Percentiles rank a stretch among this genome's conserved stretches.
phyloP scores from a whole-genome alignment of 2,113 vertebrate species.

The Ptilorrhoa leucosticta region DNA sequence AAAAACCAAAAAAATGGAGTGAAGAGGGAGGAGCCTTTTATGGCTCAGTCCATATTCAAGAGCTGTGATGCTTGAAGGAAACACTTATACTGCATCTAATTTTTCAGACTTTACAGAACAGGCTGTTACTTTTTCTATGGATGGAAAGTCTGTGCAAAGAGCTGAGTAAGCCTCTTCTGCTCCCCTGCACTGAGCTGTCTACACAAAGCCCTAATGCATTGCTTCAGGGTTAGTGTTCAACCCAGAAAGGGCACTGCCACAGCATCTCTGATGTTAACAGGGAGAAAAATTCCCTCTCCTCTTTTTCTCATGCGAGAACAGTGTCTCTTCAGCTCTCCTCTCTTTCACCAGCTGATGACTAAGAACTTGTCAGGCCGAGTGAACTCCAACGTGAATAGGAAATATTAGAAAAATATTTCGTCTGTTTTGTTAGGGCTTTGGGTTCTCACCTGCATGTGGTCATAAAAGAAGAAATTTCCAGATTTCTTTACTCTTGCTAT shows the following conservation, averaged over 20 bases:
- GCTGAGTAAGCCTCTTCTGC: background rate
- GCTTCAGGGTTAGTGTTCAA: background rate
- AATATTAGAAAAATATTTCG: background rate
- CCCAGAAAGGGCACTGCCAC: background rate
- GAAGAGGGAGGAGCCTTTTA: background rate
- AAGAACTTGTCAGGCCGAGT: background rate
- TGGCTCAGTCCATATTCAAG: background rate
- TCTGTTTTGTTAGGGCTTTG: background rate
- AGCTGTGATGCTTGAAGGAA: background rate
- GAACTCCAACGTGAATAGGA: background rate
- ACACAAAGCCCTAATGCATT: background rate
- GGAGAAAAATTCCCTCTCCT: background rate
- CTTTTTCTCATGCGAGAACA: background rate
- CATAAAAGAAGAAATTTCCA: background rate
- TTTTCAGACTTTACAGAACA: background rate
- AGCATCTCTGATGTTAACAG: background rate
- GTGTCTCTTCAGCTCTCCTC: background rate
- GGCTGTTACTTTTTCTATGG: background rate
- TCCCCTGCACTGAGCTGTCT: background rate
- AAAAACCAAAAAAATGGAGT: background rate
- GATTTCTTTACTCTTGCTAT: background rate
- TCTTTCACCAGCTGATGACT: background rate
- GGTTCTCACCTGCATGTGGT: background rate
- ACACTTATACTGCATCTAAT: background rate
- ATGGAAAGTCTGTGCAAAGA: background rate